Conservation (phyloP, 2,888 invertebrate species). For the Volucella bombylans region DNA sequence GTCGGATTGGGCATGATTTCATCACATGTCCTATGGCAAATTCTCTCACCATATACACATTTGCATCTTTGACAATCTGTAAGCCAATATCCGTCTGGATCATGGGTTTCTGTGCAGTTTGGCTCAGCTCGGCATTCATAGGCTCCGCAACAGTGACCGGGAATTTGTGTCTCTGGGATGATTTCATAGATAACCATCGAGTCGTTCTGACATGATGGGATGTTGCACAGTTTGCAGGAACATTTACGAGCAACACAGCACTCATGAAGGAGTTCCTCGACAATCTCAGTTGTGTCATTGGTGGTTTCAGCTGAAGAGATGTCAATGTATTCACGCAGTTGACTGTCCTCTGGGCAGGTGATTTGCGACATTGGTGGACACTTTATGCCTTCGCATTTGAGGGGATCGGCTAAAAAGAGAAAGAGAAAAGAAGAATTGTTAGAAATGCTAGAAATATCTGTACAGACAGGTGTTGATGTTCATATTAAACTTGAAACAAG, state of each 20-base stretch:
- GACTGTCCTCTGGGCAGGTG: conserved; percentile 80
- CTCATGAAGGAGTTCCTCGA: conserved; percentile 77
- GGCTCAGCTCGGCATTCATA: conserved; percentile 82
- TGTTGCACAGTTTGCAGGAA: conserved; percentile 80
- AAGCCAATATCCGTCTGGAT: conserved; percentile 79
- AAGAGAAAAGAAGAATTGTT: not conserved
- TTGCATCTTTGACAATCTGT: conserved; percentile 79
- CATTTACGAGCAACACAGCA: conserved; percentile 80
- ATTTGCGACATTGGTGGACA: conserved; percentile 80
- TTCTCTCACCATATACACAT: conserved; percentile 78
- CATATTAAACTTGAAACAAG: not conserved
- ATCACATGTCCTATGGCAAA: conserved; percentile 80
- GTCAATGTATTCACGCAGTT: conserved; percentile 76
- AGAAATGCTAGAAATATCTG: not conserved
- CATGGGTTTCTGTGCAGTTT: conserved; percentile 77
- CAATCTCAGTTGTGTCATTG: conserved; percentile 74
- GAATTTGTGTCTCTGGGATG: conserved; percentile 78
- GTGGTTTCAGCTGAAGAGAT: conserved; percentile 44
- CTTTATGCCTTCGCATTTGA: conserved; percentile 78
- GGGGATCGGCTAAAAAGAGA: conserved; percentile 77
- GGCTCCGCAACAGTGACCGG: conserved; percentile 84
- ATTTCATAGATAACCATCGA: conserved; percentile 79
- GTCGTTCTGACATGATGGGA: conserved; percentile 78
- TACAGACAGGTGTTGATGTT: no score
- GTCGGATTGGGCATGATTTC: conserved; percentile 77